Evolutionary conservation across 2,797 vertebrate genomes (phyloP).

Genomic region (Tapera naevia): DNA sequence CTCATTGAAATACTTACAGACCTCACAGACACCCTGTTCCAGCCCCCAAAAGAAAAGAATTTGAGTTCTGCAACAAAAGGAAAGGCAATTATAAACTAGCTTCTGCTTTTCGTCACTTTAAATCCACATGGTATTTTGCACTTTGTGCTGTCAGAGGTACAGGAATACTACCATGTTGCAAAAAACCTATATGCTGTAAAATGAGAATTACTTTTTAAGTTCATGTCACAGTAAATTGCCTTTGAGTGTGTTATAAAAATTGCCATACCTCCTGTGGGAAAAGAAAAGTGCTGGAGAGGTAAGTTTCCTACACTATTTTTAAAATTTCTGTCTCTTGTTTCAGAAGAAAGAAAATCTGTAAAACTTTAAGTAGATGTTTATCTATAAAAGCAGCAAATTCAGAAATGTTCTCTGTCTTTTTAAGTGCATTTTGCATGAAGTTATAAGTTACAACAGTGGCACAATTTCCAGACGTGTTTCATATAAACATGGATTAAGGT

Average conservation of each 20-base stretch:
- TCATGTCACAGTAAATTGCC: constrained; percentile 2
- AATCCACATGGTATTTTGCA: not conserved
- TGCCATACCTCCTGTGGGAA: not conserved
- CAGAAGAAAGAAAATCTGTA: not conserved
- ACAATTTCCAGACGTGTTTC: not conserved
- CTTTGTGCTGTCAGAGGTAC: not conserved
- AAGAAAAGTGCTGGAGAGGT: not conserved
- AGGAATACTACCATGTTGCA: not conserved
- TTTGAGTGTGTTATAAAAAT: constrained; percentile 28
- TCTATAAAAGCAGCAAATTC: not conserved
- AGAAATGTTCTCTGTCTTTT: not conserved
- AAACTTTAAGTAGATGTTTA: not conserved
- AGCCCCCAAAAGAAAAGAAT: not conserved
- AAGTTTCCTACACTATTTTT: not conserved
- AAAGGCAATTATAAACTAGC: not conserved
- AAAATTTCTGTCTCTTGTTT: not conserved
- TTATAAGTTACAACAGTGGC: not conserved
- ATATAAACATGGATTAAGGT: not conserved
- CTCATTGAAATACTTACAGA: too few relatives aligned
- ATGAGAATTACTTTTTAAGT: constrained; percentile 39
- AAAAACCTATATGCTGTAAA: not conserved
- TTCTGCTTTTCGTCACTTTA: not conserved
- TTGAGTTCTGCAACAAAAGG: not conserved
- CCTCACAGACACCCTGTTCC: not conserved
- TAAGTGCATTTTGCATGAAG: not conserved